Base-by-base conservation (phyloP, 1,140 invertebrate species). In the Arion vulgaris region DNA sequence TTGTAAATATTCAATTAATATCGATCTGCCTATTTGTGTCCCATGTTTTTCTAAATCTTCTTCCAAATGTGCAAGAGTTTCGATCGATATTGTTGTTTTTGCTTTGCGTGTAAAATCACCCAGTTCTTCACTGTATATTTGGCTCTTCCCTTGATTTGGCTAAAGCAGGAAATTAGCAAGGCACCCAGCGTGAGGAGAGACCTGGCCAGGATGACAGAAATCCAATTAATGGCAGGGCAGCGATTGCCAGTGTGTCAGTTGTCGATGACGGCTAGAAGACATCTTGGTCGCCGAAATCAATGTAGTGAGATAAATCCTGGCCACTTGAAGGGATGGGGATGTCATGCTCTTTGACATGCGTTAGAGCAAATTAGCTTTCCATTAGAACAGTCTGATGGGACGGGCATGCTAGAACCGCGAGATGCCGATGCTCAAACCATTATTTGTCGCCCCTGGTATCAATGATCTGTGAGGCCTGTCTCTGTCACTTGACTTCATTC, bases 301-400 rank as follows among this genome's bases (percentile, higher is more conserved):
- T 72, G 71, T 72, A 72, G 71, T 72, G 71, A 72, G 71, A 72
- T 72, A 72, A 72, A 72, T 41, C 71, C 28, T 7, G 38, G 71
- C 62, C 62, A 66, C 62, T 66, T 34, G n/a, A 34, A 1, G 71
- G 36, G 36, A 26, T 41, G 34, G n/a, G 41, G 71, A 72, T 45
- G 71, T 72, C 71, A 45, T 32, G 38, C 1, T 39, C 71, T 72
- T 72, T 72, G 71, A 72, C 71, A 72, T 72, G 71, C 23, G 71
- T 72, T 72, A 72, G 71, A 45, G 71, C 71, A 72, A 72, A 72
- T 72, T 72, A 72, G 71, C 28, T 38, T 72, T 72, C 71, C 71
- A 72, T 72, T 72, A 72, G 71, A 38, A 38, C 19, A 39, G 23
- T 36, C 0, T 11, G 62, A 66, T 66, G n/a, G 32, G n/a, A 32